phyloP scores from a whole-genome alignment of 2,797 vertebrate species.

The Capromys pilorides region DNA sequence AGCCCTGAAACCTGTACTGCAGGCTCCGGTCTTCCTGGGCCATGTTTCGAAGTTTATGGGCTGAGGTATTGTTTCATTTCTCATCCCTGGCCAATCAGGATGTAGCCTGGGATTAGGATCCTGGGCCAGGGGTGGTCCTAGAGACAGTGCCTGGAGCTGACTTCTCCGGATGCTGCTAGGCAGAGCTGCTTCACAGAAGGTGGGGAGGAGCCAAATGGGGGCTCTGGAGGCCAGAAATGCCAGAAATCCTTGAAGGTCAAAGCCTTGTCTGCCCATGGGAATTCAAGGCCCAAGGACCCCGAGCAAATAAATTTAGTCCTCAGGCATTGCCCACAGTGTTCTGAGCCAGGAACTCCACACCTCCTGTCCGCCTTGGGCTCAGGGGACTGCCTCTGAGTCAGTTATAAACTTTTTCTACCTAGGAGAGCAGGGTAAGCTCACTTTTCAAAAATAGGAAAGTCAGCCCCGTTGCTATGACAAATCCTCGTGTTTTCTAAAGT shows the following conservation, averaged over 20 bases:
- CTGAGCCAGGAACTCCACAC: not conserved
- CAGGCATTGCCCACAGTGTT: accelerated
- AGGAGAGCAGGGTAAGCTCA: not conserved
- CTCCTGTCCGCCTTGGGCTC: not conserved
- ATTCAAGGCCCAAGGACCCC: not conserved
- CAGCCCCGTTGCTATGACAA: slow-evolving; percentile 69
- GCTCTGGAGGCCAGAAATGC: accelerated
- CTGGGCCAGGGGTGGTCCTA: no score
- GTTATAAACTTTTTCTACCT: slow-evolving; percentile 62
- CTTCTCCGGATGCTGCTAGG: not conserved
- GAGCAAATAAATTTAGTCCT: not conserved
- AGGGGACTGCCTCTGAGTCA: not conserved
- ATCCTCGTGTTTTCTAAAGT: slow-evolving; percentile 63
- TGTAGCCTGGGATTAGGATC: not conserved
- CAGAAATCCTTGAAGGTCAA: not conserved
- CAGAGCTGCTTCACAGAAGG: not conserved
- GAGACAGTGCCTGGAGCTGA: not conserved
- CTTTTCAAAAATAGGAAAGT: slow-evolving; percentile 72
- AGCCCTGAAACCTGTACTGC: not conserved
- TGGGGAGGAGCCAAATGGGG: accelerated
- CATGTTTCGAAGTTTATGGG: not conserved
- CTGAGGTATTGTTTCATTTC: not conserved
- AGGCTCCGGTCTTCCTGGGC: not conserved
- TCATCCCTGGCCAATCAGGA: not conserved
- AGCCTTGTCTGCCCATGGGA: no score